phyloP scores from a whole-genome alignment of 2,113 vertebrate species.

The Acinonyx jubatus region DNA sequence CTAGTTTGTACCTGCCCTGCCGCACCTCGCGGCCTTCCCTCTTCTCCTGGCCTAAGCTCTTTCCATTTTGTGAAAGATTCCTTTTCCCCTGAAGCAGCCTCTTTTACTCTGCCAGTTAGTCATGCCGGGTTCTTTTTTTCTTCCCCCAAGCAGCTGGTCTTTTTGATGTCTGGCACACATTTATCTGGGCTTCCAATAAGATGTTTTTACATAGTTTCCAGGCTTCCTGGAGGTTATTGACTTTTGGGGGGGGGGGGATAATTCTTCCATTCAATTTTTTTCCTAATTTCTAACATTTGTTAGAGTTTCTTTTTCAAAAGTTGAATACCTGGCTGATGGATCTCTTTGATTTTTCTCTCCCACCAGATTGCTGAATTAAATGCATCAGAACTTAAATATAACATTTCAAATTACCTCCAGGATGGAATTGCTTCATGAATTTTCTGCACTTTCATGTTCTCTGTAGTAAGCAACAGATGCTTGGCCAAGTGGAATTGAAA shows the following conservation, averaged over 20 bases:
- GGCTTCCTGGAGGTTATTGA: constrained; percentile 76
- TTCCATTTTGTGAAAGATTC: constrained; percentile 62
- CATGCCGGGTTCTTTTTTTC: constrained; percentile 66
- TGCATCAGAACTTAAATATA: constrained; percentile 77
- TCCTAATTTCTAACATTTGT: constrained; percentile 79
- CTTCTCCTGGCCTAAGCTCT: constrained; percentile 22
- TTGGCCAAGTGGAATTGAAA: constrained; percentile 63
- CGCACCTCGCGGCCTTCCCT: neutral
- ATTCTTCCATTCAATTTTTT: constrained; percentile 73
- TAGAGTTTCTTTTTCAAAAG: constrained; percentile 76
- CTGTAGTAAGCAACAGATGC: constrained; percentile 77
- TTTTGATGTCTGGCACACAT: constrained; percentile 81
- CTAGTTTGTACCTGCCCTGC: constrained; percentile 55
- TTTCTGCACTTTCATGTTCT: constrained; percentile 77
- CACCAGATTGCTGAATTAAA: constrained; percentile 75
- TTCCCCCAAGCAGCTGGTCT: constrained; percentile 77
- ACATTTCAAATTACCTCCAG: constrained; percentile 78
- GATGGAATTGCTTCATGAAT: constrained; percentile 70
- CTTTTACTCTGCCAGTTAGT: constrained; percentile 72
- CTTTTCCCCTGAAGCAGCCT: constrained; percentile 63
- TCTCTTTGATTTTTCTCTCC: constrained; percentile 75
- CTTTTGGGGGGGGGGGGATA: constrained; percentile 34
- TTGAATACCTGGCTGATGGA: constrained; percentile 77
- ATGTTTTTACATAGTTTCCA: constrained; percentile 81
- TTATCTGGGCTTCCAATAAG: constrained; percentile 81